Evolutionary conservation across 2,888 invertebrate genomes (phyloP).

Genomic region (Xestia rhomboidea): DNA sequence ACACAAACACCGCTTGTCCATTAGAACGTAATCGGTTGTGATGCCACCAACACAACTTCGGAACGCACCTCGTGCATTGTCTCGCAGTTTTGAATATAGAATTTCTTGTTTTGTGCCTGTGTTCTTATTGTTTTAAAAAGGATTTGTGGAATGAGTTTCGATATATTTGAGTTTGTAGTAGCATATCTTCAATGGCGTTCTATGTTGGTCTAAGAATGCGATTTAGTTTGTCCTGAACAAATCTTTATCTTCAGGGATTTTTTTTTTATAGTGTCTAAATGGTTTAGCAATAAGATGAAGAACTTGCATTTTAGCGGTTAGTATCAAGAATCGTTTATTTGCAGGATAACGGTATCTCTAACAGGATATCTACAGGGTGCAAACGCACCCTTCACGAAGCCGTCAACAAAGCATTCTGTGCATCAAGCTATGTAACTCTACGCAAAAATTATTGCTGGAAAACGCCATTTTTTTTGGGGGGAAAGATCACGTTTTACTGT

Average conservation of each 20-base stretch:
- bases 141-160: conserved; percentile 40
- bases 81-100: conserved; percentile 81
- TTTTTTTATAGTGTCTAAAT: not conserved
- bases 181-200: conserved; percentile 24
- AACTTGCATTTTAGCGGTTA: conserved; percentile 17
- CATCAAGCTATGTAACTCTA: no score
- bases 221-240: conserved; percentile 23
- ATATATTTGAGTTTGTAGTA: conserved; percentile 39
- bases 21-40: conserved; percentile 90
- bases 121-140: conserved; percentile 44
- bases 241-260: conserved; percentile 16
- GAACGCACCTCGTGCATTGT: conserved; percentile 80
- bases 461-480: no score
- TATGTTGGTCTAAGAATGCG: conserved; percentile 6
- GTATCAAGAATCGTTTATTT: conserved; percentile 11
- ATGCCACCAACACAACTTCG: conserved; percentile 88
- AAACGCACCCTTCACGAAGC: no score
- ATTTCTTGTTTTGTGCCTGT: conserved; percentile 72
- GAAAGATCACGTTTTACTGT: no score
- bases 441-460: no score
- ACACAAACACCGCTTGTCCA: conserved; percentile 91
- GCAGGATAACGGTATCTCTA: not conserved
- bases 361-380: not conserved
- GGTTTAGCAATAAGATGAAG: conserved; percentile 10
- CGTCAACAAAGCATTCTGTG: no score